These are phyloP conservation scores for Thaumetopoea pityocampa DNA, from an alignment of 1,140 invertebrate genomes.

Conservation along the genomic window DNA sequence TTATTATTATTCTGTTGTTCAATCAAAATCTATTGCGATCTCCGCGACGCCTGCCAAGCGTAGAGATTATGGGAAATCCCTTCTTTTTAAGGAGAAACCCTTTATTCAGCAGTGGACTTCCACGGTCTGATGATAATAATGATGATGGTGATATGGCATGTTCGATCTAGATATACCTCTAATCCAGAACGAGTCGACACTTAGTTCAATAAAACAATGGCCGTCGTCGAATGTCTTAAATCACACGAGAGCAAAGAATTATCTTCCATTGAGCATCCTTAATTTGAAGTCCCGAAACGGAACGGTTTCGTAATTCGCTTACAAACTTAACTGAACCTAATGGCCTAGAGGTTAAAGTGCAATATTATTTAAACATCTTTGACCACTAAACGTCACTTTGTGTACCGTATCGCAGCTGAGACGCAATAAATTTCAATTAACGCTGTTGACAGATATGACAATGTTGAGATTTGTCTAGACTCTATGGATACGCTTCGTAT, in stretches of 20 bases:
- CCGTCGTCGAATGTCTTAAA: slow-evolving; percentile 62
- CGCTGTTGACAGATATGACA: slow-evolving; percentile 52
- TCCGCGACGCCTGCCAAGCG: no score
- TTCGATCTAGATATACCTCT: background rate
- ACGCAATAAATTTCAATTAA: slow-evolving; percentile 73
- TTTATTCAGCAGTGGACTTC: no score
- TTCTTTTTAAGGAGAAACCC: no score
- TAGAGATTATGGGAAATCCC: no score
- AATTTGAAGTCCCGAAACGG: slow-evolving; percentile 43
- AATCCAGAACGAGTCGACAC: no score
- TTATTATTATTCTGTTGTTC: no score
- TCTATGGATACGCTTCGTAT: slow-evolving; percentile 24
- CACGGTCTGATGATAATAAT: no score
- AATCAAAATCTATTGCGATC: no score
- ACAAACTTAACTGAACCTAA: slow-evolving; percentile 25
- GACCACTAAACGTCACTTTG: slow-evolving; percentile 9
- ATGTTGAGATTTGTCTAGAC: slow-evolving; percentile 58
- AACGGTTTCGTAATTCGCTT: slow-evolving; percentile 24
- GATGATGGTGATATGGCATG: no score
- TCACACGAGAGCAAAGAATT: slow-evolving; percentile 64
- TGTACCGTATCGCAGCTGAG: slow-evolving; percentile 35
- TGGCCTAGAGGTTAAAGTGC: slow-evolving; percentile 23
- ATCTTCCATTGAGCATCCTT: slow-evolving; percentile 63
- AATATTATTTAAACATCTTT: slow-evolving; percentile 18
- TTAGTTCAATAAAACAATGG: slow-evolving; percentile 66